Evolutionary conservation across 2,888 invertebrate species (phyloP).

Genomic region (Enchytraeus crypticus): DNA sequence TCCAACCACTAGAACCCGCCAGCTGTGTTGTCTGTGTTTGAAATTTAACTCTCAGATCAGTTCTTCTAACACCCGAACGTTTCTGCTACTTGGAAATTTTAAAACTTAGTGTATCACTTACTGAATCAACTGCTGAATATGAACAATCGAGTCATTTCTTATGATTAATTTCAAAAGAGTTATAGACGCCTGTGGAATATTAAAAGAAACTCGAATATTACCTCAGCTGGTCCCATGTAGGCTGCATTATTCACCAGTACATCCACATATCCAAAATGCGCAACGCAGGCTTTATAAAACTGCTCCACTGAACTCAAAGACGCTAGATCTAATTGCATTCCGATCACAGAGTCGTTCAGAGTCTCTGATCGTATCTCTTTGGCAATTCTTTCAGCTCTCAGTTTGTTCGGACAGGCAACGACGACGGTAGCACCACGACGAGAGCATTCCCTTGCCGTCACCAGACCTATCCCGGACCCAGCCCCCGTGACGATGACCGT

Average conservation of each 20-base stretch:
- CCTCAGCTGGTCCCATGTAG: neutral
- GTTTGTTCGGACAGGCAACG: neutral
- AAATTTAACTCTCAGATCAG: too few species aligned
- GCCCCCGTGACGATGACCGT: neutral
- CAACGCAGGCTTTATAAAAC: neutral
- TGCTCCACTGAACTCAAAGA: neutral
- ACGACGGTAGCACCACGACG: neutral
- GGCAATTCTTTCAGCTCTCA: neutral
- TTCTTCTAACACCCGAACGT: too few species aligned
- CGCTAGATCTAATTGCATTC: neutral
- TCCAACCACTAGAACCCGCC: too few species aligned
- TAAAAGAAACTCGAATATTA: too few species aligned
- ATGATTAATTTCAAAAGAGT: too few species aligned
- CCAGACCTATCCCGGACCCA: neutral
- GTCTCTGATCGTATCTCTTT: neutral
- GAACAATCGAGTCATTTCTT: too few species aligned
- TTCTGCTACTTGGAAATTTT: too few species aligned
- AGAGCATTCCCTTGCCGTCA: neutral
- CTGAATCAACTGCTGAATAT: too few species aligned
- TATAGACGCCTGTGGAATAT: too few species aligned
- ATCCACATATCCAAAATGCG: neutral
- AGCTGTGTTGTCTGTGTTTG: too few species aligned
- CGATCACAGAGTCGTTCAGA: neutral
- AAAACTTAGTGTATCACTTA: too few species aligned
- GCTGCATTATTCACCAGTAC: neutral